phyloP scores from a whole-genome alignment of 2,888 invertebrate species.

The Acanthosepion esculentum region DNA sequence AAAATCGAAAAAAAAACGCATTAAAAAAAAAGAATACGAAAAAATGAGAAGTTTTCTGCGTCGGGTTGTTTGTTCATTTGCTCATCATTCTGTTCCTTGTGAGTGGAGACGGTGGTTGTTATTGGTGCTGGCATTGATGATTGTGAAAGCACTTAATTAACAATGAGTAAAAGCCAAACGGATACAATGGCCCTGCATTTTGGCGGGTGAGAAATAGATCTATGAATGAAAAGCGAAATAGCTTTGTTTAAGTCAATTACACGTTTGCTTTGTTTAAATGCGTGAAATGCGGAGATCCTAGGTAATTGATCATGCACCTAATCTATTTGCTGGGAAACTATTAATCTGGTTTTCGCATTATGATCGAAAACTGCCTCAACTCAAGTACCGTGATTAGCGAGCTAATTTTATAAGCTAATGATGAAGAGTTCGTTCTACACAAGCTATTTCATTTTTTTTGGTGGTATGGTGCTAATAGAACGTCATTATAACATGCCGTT shows the following conservation, averaged over 20 bases:
- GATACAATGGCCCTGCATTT: not conserved
- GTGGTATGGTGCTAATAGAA: no score
- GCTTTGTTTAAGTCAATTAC: not conserved
- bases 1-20: not conserved
- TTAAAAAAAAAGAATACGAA: no score
- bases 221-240: not conserved
- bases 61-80: not conserved
- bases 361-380: no score
- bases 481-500: no score
- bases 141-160: not conserved
- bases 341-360: no score
- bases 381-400: no score
- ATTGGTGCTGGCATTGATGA: not conserved
- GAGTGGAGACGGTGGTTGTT: not conserved
- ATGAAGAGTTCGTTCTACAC: no score
- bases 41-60: no score
- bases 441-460: no score
- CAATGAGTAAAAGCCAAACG: not conserved
- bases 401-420: no score
- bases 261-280: not conserved
- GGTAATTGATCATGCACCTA: not conserved
- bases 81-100: not conserved
- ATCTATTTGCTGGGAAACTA: not conserved
- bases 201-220: not conserved
- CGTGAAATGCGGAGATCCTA: not conserved